Evolutionary conservation across 92 coral and sea anemone species (phyloP), one percentile per base, ranked within the genome.

Genomic region (Desmophyllum pertusum): DNA sequence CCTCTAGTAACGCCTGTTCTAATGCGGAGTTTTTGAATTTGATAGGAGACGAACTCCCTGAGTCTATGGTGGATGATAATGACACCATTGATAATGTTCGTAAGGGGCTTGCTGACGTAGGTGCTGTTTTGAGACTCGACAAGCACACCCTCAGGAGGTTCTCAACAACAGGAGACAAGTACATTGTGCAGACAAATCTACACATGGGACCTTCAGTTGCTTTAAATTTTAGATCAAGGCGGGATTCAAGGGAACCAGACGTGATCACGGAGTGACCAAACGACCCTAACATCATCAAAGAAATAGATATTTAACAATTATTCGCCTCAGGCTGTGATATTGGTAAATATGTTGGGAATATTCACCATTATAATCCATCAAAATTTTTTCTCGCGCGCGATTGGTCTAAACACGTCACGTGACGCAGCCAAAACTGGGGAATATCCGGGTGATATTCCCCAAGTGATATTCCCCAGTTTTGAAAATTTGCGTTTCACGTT

Each of bases 51-150:
- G n/a, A n/a, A 30, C 88, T 94, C 30, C 98, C 98, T 17, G 98
- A 94, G 80, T 91, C 98, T 19, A 42, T 94, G 79, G 98, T 94
- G 10, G 98, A 94, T 68, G 98, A 94, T 70, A 95, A 94, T 3
- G 95, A 89, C 31, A 94, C 98, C 5, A 67, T 91, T 64, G 93
- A 87, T 42, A 85, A 80, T 43, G 90, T 94, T 35, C 87, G 98
- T 64, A 80, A 86, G 29, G 84, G 90, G 55, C 90, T 94, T n/a
- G 94, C 93, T 43, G 89, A 94, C 36, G 84, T 89, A 30, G 98
- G 98, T 23, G 92, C 95, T 3, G 94, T 94, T 42, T 50, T 94
- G 39, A 53, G 98, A 48, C 84, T 94, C 0, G 87, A 92, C 21
- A 89, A 91, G 55, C 93, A 89, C 50, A 83, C 95, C 13, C 88